Evolutionary conservation across 2,888 invertebrate genomes (phyloP), one percentile per base, ranked within the genome.

Genomic region (Epinotia nisella): DNA sequence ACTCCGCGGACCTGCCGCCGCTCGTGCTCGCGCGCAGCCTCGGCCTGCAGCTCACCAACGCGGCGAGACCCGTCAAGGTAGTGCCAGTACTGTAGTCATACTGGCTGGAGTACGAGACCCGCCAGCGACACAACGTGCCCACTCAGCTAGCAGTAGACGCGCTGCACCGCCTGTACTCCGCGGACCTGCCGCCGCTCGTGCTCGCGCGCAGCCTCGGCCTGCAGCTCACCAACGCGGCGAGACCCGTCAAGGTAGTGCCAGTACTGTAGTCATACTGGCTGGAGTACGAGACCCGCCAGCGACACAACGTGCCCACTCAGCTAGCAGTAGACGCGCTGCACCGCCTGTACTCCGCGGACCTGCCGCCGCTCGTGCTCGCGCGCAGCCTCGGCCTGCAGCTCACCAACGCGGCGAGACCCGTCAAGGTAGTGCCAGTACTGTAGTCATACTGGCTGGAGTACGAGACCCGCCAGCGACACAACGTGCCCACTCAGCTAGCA

Each of bases 321-420:
- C 10, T 62, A 10, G 62, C 62, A 4, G 62, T 62, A 24, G 62
- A 62, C n/a, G 62, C 49, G n/a, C 24, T 62, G 10, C 62, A 62
- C 24, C 62, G 62, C 15, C 39, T 61, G 60, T 61, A 61, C 60
- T 5, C 41, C 60, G 39, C 7, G 19, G 51, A 53, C n/a, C 51
- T 53, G 9, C 17, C 51, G n/a, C 51, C 51, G 51, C 51, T 53
- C 51, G 51, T 53, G 17, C 51, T 53, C 51, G 17, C n/a, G 17
- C 51, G 51, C 51, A 53, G 51, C 17, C 51, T 53, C 17, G 51
- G 51, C n/a, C 19, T 53, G 5, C 19, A 53, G 9, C 51, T 53
- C 17, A 53, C 15, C 4, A 45, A 45, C 15, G 45, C 45, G 15
- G 45, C 45, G 3, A 15, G 3, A 45, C 45, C 45, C 45, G 11